A percentile compares a stretch with the other conserved stretches of the same genome.
Conservation (phyloP, 2,797 vertebrate species). For the Lagothrix lagotricha region DNA sequence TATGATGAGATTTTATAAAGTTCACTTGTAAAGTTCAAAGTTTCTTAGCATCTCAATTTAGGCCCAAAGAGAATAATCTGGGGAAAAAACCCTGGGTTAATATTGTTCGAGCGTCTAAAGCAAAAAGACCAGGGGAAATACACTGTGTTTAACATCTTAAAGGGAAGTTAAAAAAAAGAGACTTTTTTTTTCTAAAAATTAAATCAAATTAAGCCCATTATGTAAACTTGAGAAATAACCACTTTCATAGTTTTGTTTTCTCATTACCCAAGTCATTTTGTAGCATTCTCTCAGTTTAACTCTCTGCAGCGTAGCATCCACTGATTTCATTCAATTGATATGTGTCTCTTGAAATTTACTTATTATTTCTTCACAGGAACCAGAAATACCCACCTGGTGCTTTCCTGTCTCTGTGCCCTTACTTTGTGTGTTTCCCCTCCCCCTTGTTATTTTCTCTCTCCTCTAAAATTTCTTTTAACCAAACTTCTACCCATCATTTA, state of each 20-base stretch:
- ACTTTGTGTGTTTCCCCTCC: not conserved
- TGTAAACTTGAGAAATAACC: not conserved
- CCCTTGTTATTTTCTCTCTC: not conserved
- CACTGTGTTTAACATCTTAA: not conserved
- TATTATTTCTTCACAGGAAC: not conserved
- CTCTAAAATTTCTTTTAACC: not conserved
- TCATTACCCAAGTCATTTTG: too few relatives aligned
- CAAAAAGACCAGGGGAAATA: not conserved
- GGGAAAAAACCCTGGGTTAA: not conserved
- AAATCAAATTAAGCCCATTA: not conserved
- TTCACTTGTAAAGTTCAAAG: not conserved
- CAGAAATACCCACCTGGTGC: not conserved
- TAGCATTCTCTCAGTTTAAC: not conserved
- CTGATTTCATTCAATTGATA: not conserved
- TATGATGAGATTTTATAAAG: too few relatives aligned
- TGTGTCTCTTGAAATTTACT: not conserved
- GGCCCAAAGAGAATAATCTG: not conserved
- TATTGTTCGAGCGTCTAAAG: not conserved
- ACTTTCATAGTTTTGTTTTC: not conserved
- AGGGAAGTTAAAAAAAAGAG: not conserved
- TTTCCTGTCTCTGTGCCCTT: not conserved
- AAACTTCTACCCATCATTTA: not conserved
- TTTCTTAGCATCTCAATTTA: conserved; percentile 5
- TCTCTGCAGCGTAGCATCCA: not conserved
- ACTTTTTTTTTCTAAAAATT: not conserved